Evolutionary conservation across 2,888 invertebrate species (phyloP).

Genomic region (Liopterus haemorrhoidalis): DNA sequence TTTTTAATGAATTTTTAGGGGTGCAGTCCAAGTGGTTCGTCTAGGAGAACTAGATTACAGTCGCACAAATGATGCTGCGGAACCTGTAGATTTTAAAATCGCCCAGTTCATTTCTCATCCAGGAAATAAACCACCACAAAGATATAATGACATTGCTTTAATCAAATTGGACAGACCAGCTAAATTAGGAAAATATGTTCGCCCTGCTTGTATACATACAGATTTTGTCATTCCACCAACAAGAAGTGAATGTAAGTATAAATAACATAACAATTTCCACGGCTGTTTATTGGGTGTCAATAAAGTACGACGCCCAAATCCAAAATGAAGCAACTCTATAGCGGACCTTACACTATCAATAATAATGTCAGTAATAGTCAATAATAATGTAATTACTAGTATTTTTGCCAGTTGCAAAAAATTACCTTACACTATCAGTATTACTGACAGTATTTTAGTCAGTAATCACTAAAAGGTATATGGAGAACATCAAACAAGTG

Average conservation of each 20-base stretch:
- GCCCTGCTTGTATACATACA: constrained; percentile 48
- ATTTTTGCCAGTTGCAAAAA: too few relatives aligned
- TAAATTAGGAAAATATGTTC: constrained; percentile 41
- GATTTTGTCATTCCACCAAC: constrained; percentile 24
- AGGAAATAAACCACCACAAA: constrained; percentile 40
- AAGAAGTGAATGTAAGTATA: too few relatives aligned
- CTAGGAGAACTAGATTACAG: constrained; percentile 47
- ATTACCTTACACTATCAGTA: too few relatives aligned
- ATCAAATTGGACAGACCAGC: constrained; percentile 43
- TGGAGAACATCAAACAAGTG: too few relatives aligned
- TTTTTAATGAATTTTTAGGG: constrained; percentile 32
- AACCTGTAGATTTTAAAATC: constrained; percentile 40
- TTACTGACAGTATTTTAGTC: too few relatives aligned
- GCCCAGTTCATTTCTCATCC: constrained; percentile 43
- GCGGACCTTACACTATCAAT: too few relatives aligned
- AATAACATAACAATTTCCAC: too few relatives aligned
- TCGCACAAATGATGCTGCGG: constrained; percentile 32
- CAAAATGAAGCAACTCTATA: too few relatives aligned
- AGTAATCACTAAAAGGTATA: too few relatives aligned
- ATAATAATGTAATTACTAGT: constrained; percentile 34
- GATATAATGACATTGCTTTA: constrained; percentile 52
- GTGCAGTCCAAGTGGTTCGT: constrained; percentile 42
- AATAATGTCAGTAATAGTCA: too few relatives aligned
- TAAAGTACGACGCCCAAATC: too few relatives aligned
- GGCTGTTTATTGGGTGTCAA: too few relatives aligned